Conservation (phyloP, 2,888 invertebrate species). For the Tipula unca region DNA sequence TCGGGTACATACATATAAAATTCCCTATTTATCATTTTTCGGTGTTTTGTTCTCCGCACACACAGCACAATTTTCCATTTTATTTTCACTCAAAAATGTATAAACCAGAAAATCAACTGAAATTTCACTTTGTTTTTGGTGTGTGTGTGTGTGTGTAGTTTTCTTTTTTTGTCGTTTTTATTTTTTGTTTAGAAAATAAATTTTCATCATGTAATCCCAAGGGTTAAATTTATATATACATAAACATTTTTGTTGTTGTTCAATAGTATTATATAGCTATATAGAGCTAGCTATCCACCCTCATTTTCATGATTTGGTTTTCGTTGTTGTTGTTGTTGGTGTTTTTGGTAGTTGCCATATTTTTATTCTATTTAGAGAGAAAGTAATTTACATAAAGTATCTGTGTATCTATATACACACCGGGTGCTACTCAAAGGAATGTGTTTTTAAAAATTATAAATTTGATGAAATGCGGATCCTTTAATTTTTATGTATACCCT, state of each 20-base stretch:
- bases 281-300: conserved; percentile 2
- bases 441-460: neutral
- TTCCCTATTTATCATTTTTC: neutral
- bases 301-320: conserved; percentile 4
- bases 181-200: neutral
- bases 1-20: neutral
- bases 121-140: neutral
- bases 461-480: too few species aligned
- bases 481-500: too few species aligned
- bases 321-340: neutral
- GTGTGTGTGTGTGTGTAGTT: neutral
- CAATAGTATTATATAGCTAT: neutral
- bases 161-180: neutral
- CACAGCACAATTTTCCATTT: conserved; percentile 14
- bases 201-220: conserved; percentile 14
- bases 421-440: neutral
- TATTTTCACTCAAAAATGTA: neutral
- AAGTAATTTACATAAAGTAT: conserved; percentile 8
- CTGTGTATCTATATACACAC: neutral
- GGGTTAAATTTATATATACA: conserved; percentile 14
- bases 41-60: neutral
- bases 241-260: neutral
- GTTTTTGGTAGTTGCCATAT: neutral
- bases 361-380: neutral
- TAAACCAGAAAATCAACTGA: conserved; percentile 14